Base-by-base conservation (phyloP, 2,888 invertebrate genomes). In the Scaptomyza polygonia region DNA sequence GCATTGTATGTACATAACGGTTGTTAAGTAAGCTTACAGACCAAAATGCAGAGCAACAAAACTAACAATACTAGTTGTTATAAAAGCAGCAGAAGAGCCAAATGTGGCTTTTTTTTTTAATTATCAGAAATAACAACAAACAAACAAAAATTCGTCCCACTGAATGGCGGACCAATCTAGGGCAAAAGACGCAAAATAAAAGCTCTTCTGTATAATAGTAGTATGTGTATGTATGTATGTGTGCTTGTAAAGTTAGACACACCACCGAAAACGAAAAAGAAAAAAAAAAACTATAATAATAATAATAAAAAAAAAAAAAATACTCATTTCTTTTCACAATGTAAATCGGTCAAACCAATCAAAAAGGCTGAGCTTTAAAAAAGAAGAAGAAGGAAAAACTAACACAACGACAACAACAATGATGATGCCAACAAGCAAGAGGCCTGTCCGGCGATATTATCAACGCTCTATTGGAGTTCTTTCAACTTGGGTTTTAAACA, bases 341-440 rank as follows among this genome's bases (percentile, higher is more conserved):
- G 78, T 72, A 84, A 86, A 86, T 83, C 84, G 86, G 83, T 83
- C 83, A 83, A 84, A 86, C 84, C 84, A 86, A 83, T 83, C 77
- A 83, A 78, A 79, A 75, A 65, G 48, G 44, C 56, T 57, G 45
- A 61, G 45, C 51, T 63, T n/a, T n/a, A 69, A 48, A 70, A 71
- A 39, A 45, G 56, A 29, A 67, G 45, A 65, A 58, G 52, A 52
- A 59, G 42, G 36, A 52, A 18, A 11, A 62, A 30, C 14, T 21
- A 57, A 49, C 47, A 53, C 21, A 40, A 40, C 47, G 47, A 44
- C 32, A 61, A 52, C 16, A 36, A 36, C 30, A 63, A 47, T 12
- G 52, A 29, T 16, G 45, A 53, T 34, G 39, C 30, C 56, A 53
- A 51, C 39, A 56, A 59, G 44, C 66, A 48, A 49, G 43, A 49